Conservation (phyloP, 2,888 invertebrate species). For the Agonopterix arenella region DNA sequence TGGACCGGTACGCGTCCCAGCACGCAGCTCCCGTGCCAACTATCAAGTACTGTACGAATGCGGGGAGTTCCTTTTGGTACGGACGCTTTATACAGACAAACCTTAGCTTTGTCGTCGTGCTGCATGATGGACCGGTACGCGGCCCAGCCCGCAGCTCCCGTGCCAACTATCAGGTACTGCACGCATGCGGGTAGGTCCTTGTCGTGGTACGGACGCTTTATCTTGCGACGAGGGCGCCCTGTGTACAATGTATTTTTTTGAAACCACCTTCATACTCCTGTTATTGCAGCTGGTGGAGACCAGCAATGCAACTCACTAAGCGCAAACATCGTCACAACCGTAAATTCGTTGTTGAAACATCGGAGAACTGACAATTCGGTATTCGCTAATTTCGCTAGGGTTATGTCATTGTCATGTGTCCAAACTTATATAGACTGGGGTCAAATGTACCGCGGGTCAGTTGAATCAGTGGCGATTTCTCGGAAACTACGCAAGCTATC, state of each 20-base stretch:
- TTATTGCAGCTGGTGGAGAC: too few species aligned
- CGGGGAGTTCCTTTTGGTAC: constrained; percentile 43
- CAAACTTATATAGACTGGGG: too few species aligned
- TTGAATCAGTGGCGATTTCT: too few species aligned
- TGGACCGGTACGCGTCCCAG: constrained; percentile 59
- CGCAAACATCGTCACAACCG: too few species aligned
- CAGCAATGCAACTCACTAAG: too few species aligned
- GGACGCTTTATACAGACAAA: constrained; percentile 24
- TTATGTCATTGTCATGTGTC: too few species aligned
- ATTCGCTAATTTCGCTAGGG: too few species aligned
- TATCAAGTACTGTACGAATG: constrained; percentile 64
- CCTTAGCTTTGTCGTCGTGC: constrained; percentile 57
- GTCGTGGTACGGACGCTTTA: constrained; percentile 39
- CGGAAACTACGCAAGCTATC: too few species aligned
- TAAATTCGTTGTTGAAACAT: too few species aligned
- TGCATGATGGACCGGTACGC: constrained; percentile 55
- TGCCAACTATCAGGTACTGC: constrained; percentile 60
- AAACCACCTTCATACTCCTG: too few species aligned
- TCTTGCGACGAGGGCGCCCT: constrained; percentile 55
- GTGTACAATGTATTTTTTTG: not conserved
- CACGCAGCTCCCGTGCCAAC: constrained; percentile 56
- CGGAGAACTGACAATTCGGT: too few species aligned
- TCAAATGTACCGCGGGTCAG: too few species aligned
- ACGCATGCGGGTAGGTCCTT: constrained; percentile 57
- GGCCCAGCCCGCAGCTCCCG: constrained; percentile 59